phyloP scores from a whole-genome alignment of 2,888 invertebrate species.

The Diloba caeruleocephala region DNA sequence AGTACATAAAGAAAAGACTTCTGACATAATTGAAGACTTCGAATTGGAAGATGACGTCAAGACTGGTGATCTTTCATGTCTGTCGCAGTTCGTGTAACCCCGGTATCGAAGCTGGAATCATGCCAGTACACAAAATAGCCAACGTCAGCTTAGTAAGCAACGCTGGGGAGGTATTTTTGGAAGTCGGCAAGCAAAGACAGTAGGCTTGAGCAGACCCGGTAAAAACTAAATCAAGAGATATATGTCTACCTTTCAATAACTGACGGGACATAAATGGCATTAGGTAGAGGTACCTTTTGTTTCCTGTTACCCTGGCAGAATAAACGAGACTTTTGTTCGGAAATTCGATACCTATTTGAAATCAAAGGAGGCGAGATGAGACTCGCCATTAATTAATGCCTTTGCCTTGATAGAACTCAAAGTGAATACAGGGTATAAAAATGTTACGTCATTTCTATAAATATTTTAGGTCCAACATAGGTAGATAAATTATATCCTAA shows the following conservation, averaged over 20 bases:
- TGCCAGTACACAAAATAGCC: slow-evolving; percentile 54
- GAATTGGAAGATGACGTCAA: slow-evolving; percentile 36
- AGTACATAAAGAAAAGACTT: slow-evolving; percentile 2
- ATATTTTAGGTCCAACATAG: no score
- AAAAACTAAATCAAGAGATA: slow-evolving; percentile 16
- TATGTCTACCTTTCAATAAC: no score
- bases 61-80: slow-evolving; percentile 26
- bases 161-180: slow-evolving; percentile 52
- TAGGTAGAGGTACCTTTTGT: no score
- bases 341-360: background rate
- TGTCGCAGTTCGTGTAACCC: slow-evolving; percentile 42
- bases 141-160: slow-evolving; percentile 54
- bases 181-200: slow-evolving; percentile 35
- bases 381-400: no score
- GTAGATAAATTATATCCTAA: slow-evolving; percentile 32
- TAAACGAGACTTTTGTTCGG: background rate
- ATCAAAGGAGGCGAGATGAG: background rate
- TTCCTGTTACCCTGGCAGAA: slow-evolving; percentile 3
- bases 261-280: no score
- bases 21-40: slow-evolving; percentile 12
- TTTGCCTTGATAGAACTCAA: slow-evolving; percentile 6
- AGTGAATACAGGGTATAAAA: slow-evolving; percentile 22
- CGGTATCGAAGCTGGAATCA: slow-evolving; percentile 50
- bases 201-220: slow-evolving; percentile 24
- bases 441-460: slow-evolving; percentile 24